These are phyloP conservation scores for Tetrapedia diversipes DNA, from an alignment of 2,888 invertebrate genomes.

Conservation along the genomic window DNA sequence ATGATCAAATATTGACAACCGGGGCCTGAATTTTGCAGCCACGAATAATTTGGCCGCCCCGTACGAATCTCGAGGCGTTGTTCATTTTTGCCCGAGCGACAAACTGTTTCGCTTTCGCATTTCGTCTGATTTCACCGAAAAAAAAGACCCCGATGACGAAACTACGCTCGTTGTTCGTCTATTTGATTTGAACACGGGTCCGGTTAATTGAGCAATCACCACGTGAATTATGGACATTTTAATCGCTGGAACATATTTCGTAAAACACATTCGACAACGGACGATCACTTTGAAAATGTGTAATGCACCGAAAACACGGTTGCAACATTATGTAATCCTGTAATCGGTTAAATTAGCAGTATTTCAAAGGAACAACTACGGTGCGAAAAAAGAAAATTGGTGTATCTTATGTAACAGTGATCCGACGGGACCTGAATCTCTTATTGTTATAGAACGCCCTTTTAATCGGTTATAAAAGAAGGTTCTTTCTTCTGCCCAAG, in stretches of 20 bases:
- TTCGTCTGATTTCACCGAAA: conserved; percentile 7
- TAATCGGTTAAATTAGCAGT: conserved; percentile 16
- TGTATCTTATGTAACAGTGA: conserved; percentile 26
- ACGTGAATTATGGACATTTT: neutral
- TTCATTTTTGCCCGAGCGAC: conserved; percentile 30
- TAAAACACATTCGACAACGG: too few species aligned
- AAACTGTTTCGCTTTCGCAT: conserved; percentile 28
- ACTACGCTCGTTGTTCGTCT: neutral
- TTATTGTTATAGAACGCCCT: conserved; percentile 7
- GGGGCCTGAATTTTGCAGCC: conserved; percentile 57
- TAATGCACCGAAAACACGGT: neutral
- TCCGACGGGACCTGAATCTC: neutral
- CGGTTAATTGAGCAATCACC: neutral
- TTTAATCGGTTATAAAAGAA: conserved; percentile 11
- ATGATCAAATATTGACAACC: conserved; percentile 57
- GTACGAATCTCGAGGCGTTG: conserved; percentile 28
- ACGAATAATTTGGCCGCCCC: conserved; percentile 49
- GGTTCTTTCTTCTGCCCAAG: neutral
- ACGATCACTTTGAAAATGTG: neutral
- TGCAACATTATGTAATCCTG: conserved; percentile 16
- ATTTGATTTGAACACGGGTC: conserved; percentile 1
- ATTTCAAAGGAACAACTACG: neutral
- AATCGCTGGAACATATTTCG: neutral
- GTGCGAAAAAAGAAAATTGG: neutral
- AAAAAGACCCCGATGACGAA: neutral